Evolutionary conservation across 2,888 invertebrate species (phyloP), one percentile per base, ranked within the genome.

Genomic region (Cantharis rustica): DNA sequence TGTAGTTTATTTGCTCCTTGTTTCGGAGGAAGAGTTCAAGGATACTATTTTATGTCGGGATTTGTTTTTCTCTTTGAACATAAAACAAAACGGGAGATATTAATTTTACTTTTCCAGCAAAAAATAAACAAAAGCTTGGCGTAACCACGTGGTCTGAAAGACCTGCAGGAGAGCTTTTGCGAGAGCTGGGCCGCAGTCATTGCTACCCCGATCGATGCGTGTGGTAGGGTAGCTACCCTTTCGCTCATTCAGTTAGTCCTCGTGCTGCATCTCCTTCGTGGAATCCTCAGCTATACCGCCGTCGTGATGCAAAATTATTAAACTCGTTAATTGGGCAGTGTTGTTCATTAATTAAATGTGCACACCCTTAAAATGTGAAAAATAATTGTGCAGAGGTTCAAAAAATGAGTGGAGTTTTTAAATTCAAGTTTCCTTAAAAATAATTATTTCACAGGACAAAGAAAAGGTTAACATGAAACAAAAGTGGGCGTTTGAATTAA

Each of bases 201-300:
- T 79, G 79, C 82, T 81, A 81, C 83, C 81, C 83, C 85, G 85
- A 86, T 86, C 86, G 86, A 86, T 86, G 84, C 82, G 79, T 83
- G 82, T 81, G 82, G 82, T 79, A 80, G 83, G 82, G 83, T 82
- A 83, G 82, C 81, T 81, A 74, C 83, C 84, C 84, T 83, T 83
- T 84, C 83, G 84, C 85, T 85, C 85, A 85, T 84, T 83, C 83
- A 82, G 83, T 83, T 83, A 84, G 83, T 85, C 83, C 81, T 83
- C 82, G 84, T 79, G 82, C 82, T 81, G 81, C 80, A 78, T 79
- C 82, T 80, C 83, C 80, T 81, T 80, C 81, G 78, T 79, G 79
- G 77, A 81, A 89, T 89, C 82, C 89, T 89, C 89, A 90, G 79
- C 47, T 47, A 9, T 5, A 47, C 47, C 68, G 78, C 69, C 72